A percentile compares a stretch with the other conserved stretches of the same genome.
phyloP scores from a whole-genome alignment of 2,113 vertebrate genomes.

The Phocoena phocoena region DNA sequence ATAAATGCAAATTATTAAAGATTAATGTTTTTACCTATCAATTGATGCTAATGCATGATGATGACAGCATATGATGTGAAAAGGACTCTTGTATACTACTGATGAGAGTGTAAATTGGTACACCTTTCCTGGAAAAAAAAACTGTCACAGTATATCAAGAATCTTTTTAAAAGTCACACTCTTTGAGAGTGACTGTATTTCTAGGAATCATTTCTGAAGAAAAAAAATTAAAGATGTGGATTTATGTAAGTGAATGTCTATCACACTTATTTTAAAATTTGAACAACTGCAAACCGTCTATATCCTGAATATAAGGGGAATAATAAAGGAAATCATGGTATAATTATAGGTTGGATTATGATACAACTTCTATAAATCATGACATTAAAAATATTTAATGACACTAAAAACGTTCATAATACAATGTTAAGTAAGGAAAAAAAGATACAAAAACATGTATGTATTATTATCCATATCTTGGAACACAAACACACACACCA shows the following conservation, averaged over 20 bases:
- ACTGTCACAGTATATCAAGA: neutral
- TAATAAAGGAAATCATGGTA: neutral
- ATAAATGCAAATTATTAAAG: slow-evolving; percentile 32
- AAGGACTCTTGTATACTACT: neutral
- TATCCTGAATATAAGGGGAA: neutral
- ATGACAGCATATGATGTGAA: neutral
- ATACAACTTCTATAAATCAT: neutral
- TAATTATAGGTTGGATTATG: neutral
- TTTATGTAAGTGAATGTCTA: neutral
- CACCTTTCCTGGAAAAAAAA: neutral
- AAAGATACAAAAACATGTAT: neutral
- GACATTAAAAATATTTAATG: neutral
- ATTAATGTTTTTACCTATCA: slow-evolving; percentile 10
- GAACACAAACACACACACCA: neutral
- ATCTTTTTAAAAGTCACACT: neutral
- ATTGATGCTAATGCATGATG: neutral
- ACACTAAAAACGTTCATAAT: neutral
- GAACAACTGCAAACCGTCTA: neutral
- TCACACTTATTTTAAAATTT: neutral
- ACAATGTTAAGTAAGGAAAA: neutral
- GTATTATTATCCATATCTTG: neutral
- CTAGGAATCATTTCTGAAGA: slow-evolving; percentile 7
- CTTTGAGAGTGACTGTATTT: neutral
- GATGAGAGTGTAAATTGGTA: neutral
- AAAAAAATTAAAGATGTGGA: neutral